phyloP scores from a whole-genome alignment of 1,140 invertebrate genomes.

The Nasonia giraulti region DNA sequence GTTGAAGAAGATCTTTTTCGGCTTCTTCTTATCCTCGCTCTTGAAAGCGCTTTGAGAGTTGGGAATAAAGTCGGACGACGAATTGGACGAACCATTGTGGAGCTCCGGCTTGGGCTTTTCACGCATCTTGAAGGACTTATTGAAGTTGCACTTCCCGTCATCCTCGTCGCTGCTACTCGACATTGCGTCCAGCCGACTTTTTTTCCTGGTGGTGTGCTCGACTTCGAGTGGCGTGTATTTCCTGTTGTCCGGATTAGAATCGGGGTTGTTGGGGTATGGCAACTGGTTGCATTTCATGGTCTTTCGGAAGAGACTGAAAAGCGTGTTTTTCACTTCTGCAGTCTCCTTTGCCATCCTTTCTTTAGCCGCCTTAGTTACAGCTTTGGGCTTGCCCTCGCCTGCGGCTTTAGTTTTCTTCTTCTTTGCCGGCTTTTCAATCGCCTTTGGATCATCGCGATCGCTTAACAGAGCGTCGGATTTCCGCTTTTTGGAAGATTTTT shows the following conservation, averaged over 20 bases:
- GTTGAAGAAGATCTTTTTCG: slow-evolving; percentile 29
- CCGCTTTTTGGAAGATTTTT: slow-evolving; percentile 16
- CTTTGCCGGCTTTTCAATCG: neutral
- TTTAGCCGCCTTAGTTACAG: neutral
- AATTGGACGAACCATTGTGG: neutral
- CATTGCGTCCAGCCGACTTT: neutral
- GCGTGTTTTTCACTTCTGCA: neutral
- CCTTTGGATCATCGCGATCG: neutral
- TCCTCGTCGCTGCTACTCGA: slow-evolving; percentile 23
- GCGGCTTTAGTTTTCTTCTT: neutral
- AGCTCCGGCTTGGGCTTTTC: neutral
- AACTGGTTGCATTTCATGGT: neutral
- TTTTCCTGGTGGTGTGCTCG: neutral
- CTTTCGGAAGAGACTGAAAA: neutral
- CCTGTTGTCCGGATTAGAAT: neutral
- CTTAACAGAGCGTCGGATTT: neutral
- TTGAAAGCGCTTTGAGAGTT: neutral
- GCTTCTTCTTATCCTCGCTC: neutral
- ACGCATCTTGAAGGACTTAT: neutral
- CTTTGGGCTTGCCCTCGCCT: neutral
- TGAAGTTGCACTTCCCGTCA: neutral
- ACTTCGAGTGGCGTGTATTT: neutral
- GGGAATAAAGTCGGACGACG: neutral
- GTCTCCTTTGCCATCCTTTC: neutral
- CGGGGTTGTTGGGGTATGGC: neutral